Evolutionary conservation across 2,888 invertebrate species (phyloP), one percentile per base, ranked within the genome.

Genomic region (Dugesia japonica): DNA sequence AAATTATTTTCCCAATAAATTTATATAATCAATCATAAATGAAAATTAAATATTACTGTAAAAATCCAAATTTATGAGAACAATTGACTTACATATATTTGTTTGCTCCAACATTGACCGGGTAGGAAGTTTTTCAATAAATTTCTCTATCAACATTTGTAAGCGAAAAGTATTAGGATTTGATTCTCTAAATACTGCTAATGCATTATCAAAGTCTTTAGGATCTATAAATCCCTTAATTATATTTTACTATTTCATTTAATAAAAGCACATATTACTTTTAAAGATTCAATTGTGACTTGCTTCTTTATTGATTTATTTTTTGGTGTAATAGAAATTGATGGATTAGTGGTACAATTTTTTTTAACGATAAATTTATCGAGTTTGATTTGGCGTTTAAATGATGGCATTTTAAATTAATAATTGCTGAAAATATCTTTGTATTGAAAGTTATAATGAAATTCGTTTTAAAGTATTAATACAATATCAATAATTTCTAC

Each of bases 111-210:
- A 23, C n/a, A 23, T 56, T 56, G 56, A 56, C n/a, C n/a, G 4
- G 17, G 56, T 56, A n/a, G 56, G 56, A 13, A 20, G 17, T 23
- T 56, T 56, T 4, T n/a, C 20, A n/a, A 56, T 20, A n/a, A 56
- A 56, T 56, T 56, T 56, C n/a, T 56, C 56, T 13, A 56, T n/a
- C n/a, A 56, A 4, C 56, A 56, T 56, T 56, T 56, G 56, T n/a
- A 56, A 56, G 7, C 56, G 56, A 56, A 56, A 56, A n/a, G 56
- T 56, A 23, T 56, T 56, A 4, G 56, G 9, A 4, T 56, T 56
- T 23, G n/a, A 23, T 9, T 56, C 56, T 56, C n/a, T n/a, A n/a
- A 56, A 56, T 4, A 56, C 9, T 23, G 17, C 7, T n/a, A 56
- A n/a, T 20, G 9, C 56, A 56, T 56, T 23, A n/a, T 56, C 56